Base-by-base conservation (phyloP, 2,888 invertebrate genomes). In the Lepidochrysops patricia region DNA sequence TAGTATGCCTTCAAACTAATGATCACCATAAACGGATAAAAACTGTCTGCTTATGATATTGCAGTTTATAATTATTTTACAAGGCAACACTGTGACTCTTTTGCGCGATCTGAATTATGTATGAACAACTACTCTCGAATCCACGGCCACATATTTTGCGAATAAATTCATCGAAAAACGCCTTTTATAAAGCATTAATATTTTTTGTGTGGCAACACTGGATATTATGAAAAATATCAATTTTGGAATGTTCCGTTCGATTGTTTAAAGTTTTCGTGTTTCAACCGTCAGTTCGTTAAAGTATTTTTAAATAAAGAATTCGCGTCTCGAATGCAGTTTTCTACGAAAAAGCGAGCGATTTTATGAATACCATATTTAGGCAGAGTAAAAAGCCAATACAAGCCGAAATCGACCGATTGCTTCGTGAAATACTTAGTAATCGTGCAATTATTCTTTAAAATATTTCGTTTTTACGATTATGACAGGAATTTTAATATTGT, bases 151-250 rank as follows among this genome's bases (percentile, higher is more conserved):
- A 79, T 79, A 78, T 84, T 85, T 84, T 77, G 75, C 77, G 74
- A 73, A 84, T 81, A 80, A 84, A 82, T 85, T 82, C 81, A 80
- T 81, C 77, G 80, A 83, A 84, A 82, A 84, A 80, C 79, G 77
- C 80, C 81, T 80, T 84, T 84, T 84, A 82, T 78, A 73, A 59
- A 64, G 70, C 76, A 84, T 86, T 84, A 81, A 82, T 81, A 83
- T 85, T 85, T 84, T 85, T 85, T 64, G 63, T 57, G 57, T 59
- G 52, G 57, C 54, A 57, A 57, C 56, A 54, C 58, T 35, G 43
- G 52, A 61, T 43, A 52, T 50, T 61, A 59, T 61, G 61, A 58
- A 63, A 43, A 64, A 66, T 64, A 63, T 63, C 61, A 59, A 62
- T 64, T 64, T 63, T 57, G 63, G 59, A 64, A 64, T 54, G 54